These are phyloP conservation scores for Tinamus major DNA, from an alignment of 2,797 vertebrate genomes.

Conservation along the genomic window DNA sequence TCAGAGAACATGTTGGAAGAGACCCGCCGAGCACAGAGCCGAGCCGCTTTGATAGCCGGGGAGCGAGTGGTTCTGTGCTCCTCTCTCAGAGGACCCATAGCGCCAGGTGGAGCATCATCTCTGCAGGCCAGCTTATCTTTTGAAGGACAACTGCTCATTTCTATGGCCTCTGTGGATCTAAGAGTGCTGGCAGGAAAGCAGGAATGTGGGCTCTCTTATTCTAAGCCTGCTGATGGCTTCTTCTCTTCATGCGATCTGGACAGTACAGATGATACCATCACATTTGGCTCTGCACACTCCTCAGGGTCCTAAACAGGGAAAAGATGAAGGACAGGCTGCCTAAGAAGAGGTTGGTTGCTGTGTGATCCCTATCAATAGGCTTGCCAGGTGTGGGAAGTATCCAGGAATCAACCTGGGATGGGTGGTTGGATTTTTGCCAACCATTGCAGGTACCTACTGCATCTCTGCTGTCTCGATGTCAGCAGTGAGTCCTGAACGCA, in stretches of 20 bases:
- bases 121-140: not conserved
- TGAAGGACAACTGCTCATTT: not conserved
- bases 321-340: not conserved
- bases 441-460: not conserved
- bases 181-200: not conserved
- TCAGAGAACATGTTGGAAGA: constrained; percentile 6
- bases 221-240: not conserved
- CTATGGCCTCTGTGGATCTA: not conserved
- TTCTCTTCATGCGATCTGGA: accelerated
- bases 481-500: not conserved
- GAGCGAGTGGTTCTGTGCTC: not conserved
- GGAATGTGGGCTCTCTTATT: not conserved
- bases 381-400: not conserved
- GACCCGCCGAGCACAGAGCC: not conserved
- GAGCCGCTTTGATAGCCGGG: constrained; percentile 18
- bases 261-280: not conserved
- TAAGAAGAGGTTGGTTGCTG: not conserved
- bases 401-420: not conserved
- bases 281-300: not conserved
- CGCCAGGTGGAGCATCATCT: not conserved
- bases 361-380: not conserved
- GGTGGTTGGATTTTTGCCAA: not conserved
- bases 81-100: not conserved
- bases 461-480: not conserved
- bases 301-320: not conserved